Conservation (phyloP, 1,140 invertebrate genomes). For the Globodera rostochiensis region DNA sequence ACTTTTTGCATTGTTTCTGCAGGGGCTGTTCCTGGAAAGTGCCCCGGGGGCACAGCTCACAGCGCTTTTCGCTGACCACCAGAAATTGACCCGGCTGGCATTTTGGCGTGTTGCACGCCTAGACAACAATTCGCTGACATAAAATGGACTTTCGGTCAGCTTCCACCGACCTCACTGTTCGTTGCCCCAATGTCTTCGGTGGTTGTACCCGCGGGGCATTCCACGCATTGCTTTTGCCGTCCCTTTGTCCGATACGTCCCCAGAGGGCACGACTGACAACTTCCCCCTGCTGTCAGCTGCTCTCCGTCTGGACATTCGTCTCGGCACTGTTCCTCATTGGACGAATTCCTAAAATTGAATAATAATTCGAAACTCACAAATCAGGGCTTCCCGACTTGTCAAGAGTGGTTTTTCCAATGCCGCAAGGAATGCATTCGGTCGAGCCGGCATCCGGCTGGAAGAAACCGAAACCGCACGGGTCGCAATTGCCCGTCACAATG, state of each 20-base stretch:
- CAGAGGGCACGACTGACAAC: conserved; percentile 85
- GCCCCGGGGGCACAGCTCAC: conserved; percentile 84
- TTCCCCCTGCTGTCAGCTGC: conserved; percentile 77
- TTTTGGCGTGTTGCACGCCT: conserved; percentile 76
- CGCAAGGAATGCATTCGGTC: conserved; percentile 84
- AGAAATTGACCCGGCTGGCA: conserved; percentile 77
- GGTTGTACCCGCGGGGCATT: conserved; percentile 84
- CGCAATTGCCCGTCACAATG: conserved; percentile 76
- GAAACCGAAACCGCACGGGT: conserved; percentile 88
- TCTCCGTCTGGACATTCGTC: conserved; percentile 67
- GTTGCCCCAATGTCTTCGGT: conserved; percentile 80
- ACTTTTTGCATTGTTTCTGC: conserved; percentile 82
- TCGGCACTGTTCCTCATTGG: conserved; percentile 77
- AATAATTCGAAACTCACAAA: not conserved
- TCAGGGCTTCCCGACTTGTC: conserved; percentile 67
- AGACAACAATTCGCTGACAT: not conserved
- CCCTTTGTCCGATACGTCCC: conserved; percentile 87
- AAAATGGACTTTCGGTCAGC: not conserved
- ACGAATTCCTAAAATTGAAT: conserved; percentile 65
- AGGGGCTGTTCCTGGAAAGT: conserved; percentile 88
- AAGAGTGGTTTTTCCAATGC: conserved; percentile 86
- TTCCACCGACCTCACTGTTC: conserved; percentile 72
- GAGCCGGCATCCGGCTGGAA: conserved; percentile 87
- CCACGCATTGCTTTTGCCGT: conserved; percentile 81
- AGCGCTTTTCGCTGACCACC: conserved; percentile 80